Percentiles rank a stretch among this genome's conserved stretches.
Evolutionary conservation across 2,113 vertebrate species (phyloP).

Genomic region (Tinamus guttatus): DNA sequence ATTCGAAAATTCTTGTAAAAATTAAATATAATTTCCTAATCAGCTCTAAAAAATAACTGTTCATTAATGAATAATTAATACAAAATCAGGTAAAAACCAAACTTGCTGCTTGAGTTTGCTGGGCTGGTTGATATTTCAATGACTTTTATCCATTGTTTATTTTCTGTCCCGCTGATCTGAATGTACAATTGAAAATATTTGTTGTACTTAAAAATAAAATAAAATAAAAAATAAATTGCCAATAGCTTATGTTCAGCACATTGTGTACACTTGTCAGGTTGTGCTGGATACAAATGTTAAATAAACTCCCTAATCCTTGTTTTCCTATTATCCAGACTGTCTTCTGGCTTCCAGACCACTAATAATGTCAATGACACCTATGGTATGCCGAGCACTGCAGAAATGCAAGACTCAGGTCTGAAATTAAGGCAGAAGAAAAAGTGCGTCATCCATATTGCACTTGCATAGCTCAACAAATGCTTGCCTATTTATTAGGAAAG

Average conservation of each 20-base stretch:
- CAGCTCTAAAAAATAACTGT: background rate
- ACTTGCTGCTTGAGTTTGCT: background rate
- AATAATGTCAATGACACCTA: background rate
- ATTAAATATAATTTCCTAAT: background rate
- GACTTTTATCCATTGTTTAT: background rate
- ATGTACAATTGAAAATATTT: background rate
- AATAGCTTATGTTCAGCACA: background rate
- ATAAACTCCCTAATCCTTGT: background rate
- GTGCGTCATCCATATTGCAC: background rate
- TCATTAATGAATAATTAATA: background rate
- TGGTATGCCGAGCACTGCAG: background rate
- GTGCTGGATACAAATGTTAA: background rate
- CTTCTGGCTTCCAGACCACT: background rate
- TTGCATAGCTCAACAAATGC: background rate
- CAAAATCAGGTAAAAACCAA: background rate
- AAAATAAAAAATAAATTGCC: background rate
- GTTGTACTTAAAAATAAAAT: background rate
- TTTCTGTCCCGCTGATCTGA: background rate
- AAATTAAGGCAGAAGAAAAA: background rate
- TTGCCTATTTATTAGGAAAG: background rate
- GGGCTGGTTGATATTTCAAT: background rate
- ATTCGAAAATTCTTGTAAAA: background rate
- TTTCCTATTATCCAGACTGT: background rate
- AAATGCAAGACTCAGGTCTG: background rate
- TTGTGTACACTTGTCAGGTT: background rate